These are phyloP conservation scores for Nematolebias whitei DNA, from an alignment of 2,113 vertebrate genomes.

Conservation along the genomic window DNA sequence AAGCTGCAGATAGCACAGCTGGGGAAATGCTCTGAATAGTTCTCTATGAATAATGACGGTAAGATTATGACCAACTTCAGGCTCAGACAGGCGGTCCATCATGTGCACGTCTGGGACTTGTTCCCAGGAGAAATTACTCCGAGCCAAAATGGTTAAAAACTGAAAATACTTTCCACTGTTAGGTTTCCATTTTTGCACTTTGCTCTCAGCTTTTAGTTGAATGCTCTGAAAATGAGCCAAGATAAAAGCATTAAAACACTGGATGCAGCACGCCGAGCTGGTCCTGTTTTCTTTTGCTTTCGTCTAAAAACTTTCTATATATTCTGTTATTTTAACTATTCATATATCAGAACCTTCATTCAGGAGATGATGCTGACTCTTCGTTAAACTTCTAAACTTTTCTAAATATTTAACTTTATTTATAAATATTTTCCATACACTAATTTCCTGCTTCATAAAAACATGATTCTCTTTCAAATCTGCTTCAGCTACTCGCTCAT, in stretches of 20 bases:
- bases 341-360: no score
- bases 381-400: no score
- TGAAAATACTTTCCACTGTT: constrained; percentile 52
- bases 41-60: constrained; percentile 60
- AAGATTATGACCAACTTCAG: constrained; percentile 45
- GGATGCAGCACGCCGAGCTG: no score
- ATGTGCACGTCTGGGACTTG: constrained; percentile 46
- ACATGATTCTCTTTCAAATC: no score
- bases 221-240: constrained; percentile 19
- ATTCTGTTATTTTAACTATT: no score
- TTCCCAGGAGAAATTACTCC: constrained; percentile 53
- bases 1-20: constrained; percentile 36
- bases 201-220: constrained; percentile 28
- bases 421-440: no score
- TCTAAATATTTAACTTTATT: no score
- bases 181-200: constrained; percentile 40
- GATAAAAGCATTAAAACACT: constrained; percentile 6
- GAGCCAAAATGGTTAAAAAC: constrained; percentile 54
- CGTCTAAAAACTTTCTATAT: no score
- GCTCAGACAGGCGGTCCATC: constrained; percentile 52
- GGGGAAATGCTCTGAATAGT: constrained; percentile 56
- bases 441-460: no score
- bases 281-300: no score
- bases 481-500: no score
- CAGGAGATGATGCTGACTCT: no score